These are phyloP conservation scores for Perca fluviatilis DNA, from an alignment of 2,113 vertebrate genomes.

Conservation along the genomic window DNA sequence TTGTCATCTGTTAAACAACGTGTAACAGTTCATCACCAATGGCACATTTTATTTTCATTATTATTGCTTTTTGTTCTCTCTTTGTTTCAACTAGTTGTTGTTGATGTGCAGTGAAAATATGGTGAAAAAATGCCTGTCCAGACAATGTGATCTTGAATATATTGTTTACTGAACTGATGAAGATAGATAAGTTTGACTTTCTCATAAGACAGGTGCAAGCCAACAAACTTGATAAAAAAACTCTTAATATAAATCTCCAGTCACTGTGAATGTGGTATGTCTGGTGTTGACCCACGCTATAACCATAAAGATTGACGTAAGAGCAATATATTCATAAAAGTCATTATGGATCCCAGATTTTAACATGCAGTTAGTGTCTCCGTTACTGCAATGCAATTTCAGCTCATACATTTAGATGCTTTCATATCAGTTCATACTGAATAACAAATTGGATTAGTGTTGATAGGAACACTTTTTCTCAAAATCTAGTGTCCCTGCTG, in stretches of 20 bases:
- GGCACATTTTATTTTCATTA: neutral
- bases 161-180: neutral
- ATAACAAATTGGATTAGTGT: conserved; percentile 28
- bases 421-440: conserved; percentile 6
- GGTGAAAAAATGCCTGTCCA: neutral
- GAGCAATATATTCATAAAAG: neutral
- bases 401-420: conserved; percentile 9
- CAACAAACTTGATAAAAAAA: neutral
- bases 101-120: neutral
- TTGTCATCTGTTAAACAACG: neutral
- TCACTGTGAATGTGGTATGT: neutral
- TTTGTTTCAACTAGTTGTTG: neutral
- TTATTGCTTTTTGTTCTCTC: neutral
- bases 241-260: neutral
- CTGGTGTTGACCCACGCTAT: neutral
- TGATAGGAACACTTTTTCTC: neutral
- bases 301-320: neutral
- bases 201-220: neutral
- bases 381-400: neutral
- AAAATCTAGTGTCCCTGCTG: neutral
- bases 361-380: neutral
- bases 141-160: neutral
- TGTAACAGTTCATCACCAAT: neutral
- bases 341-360: neutral
- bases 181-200: neutral